phyloP scores from a whole-genome alignment of 2,888 invertebrate genomes.

The Synanthedon vespiformis region DNA sequence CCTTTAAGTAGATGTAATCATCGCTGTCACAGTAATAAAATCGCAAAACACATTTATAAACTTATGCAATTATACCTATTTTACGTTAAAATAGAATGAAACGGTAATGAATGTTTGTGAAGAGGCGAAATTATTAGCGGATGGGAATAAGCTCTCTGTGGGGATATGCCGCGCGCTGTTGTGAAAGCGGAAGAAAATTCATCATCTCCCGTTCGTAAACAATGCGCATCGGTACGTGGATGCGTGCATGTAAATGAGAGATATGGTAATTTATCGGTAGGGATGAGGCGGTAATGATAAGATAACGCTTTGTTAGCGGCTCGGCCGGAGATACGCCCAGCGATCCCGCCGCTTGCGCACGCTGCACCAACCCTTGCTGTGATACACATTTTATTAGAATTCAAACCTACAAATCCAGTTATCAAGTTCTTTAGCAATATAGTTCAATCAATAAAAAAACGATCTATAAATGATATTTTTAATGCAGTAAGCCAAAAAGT shows the following conservation, averaged over 20 bases:
- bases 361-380: constrained; percentile 11
- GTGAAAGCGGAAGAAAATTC: constrained; percentile 62
- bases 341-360: constrained; percentile 12
- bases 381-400: not conserved
- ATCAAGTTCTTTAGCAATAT: not conserved
- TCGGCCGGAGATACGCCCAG: constrained; percentile 49
- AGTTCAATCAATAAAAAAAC: not conserved
- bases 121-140: no score
- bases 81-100: no score
- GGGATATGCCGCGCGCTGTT: not conserved
- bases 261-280: constrained; percentile 61
- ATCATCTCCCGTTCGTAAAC: constrained; percentile 62
- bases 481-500: no score
- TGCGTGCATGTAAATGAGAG: constrained; percentile 64
- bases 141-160: not conserved
- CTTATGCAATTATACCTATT: no score
- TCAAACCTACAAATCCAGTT: not conserved
- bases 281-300: constrained; percentile 57
- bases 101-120: no score
- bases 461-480: no score
- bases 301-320: constrained; percentile 52
- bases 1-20: no score
- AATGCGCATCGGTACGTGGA: constrained; percentile 45
- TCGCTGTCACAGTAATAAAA: no score
- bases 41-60: no score